These are phyloP conservation scores for Drosophila mayri DNA, from an alignment of 1,140 invertebrate genomes.

Conservation along the genomic window DNA sequence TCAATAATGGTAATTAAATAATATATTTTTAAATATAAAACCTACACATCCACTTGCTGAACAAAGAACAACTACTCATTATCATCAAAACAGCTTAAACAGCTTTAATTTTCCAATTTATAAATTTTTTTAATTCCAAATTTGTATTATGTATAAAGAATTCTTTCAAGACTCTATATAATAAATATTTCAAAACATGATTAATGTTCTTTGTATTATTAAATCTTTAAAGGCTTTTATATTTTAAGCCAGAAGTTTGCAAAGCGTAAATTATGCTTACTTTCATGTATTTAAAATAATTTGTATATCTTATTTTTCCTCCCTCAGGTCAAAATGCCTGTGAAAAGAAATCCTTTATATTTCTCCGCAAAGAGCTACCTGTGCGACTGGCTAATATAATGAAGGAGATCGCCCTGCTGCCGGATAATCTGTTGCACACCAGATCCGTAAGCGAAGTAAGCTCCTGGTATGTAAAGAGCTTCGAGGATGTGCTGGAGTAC, in stretches of 20 bases:
- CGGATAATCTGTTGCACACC: constrained; percentile 94
- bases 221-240: no score
- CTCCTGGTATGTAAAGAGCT: constrained; percentile 96
- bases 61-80: background rate
- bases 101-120: no score
- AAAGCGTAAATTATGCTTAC: no score
- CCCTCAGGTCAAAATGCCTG: constrained; percentile 93
- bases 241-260: no score
- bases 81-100: background rate
- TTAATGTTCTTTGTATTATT: no score
- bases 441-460: constrained; percentile 95
- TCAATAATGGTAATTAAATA: background rate
- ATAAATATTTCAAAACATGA: no score
- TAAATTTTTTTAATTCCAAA: no score
- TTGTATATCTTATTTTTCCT: constrained; percentile 65
- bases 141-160: no score
- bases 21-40: background rate
- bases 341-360: constrained; percentile 95
- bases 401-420: constrained; percentile 98
- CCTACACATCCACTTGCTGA: no score
- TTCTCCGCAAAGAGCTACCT: constrained; percentile 97
- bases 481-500: constrained; percentile 96
- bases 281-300: background rate
- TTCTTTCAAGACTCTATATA: no score
- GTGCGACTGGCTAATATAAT: constrained; percentile 98